Conservation (phyloP, 1,140 invertebrate species). For the Holotrichia oblita region DNA sequence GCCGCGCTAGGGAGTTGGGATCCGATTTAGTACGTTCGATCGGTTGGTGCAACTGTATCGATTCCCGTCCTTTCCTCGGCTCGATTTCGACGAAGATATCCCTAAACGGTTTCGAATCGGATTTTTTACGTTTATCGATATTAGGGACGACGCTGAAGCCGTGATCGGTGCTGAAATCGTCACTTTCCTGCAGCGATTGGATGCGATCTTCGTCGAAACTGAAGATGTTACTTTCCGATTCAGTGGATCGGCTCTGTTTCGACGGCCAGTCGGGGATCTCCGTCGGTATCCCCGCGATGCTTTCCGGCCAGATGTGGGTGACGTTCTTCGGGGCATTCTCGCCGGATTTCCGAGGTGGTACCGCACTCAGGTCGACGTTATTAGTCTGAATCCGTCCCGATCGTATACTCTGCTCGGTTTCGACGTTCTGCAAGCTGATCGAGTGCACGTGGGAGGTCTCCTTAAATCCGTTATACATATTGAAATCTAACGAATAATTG, state of each 20-base stretch:
- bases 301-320: slow-evolving; percentile 68
- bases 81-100: slow-evolving; percentile 60
- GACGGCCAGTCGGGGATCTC: slow-evolving; percentile 60
- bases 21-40: slow-evolving; percentile 87
- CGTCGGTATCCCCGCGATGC: slow-evolving; percentile 64
- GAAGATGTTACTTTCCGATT: slow-evolving; percentile 68
- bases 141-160: slow-evolving; percentile 56
- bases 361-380: slow-evolving; percentile 58
- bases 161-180: slow-evolving; percentile 50
- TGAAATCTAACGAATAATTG: slow-evolving; percentile 40
- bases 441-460: slow-evolving; percentile 71
- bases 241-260: slow-evolving; percentile 52
- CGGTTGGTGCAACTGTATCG: slow-evolving; percentile 67
- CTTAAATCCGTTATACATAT: slow-evolving; percentile 55
- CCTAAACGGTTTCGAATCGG: slow-evolving; percentile 50
- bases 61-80: slow-evolving; percentile 54
- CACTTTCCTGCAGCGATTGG: slow-evolving; percentile 66
- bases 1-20: slow-evolving; percentile 77
- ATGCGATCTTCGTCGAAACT: slow-evolving; percentile 77
- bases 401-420: slow-evolving; percentile 69
- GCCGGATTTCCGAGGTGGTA: slow-evolving; percentile 48
- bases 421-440: slow-evolving; percentile 72
- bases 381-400: no score
- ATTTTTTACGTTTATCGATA: slow-evolving; percentile 51
- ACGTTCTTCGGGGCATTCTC: slow-evolving; percentile 49